Evolutionary conservation across 1,140 invertebrate genomes (phyloP), one percentile per base, ranked within the genome.

Genomic region (Cotesia vestalis): DNA sequence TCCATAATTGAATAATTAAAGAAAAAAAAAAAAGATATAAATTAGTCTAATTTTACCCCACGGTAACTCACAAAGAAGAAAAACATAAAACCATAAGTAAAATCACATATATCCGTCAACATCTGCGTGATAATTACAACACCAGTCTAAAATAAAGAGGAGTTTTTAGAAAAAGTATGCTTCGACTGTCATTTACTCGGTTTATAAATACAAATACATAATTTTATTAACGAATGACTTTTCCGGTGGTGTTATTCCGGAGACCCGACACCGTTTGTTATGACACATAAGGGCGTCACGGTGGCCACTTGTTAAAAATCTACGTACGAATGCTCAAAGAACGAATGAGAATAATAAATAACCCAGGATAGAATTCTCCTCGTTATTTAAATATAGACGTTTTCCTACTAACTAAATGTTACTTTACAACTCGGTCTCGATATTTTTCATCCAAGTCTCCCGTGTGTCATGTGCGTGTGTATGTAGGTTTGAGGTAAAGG

Each of bases 361-460:
- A 11, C 8, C 59, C 11, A 62, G 59, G 59, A 70, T 69, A 27
- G 27, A 27, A 27, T 27, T 27, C 27, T 69, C 57, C 61, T 69
- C 11, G 55, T 62, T 60, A 70, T 60, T 70, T 70, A 70, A 70
- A 70, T 70, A 51, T 70, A 70, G 68, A 70, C 59, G 14, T 61
- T 62, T 46, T 61, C 46, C 59, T 9, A 20, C 17, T 20, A 34
- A 9, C 17, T 62, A 34, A 51, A 12, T 12, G 27, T 27, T 27
- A 27, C 27, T 27, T 27, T 27, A 27, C 27, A 27, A 27, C 27
- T 27, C 27, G 27, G 27, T 1, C 27, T 51, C 53, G 69, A 75
- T 69, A 77, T 75, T 77, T 77, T 75, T 77, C 71, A 75, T 68
- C 72, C 70, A 63, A 38, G 52, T 60, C 27, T 27, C 27, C 27